These are phyloP conservation scores for Lucilia sericata DNA, from an alignment of 1,140 invertebrate genomes.

Conservation along the genomic window DNA sequence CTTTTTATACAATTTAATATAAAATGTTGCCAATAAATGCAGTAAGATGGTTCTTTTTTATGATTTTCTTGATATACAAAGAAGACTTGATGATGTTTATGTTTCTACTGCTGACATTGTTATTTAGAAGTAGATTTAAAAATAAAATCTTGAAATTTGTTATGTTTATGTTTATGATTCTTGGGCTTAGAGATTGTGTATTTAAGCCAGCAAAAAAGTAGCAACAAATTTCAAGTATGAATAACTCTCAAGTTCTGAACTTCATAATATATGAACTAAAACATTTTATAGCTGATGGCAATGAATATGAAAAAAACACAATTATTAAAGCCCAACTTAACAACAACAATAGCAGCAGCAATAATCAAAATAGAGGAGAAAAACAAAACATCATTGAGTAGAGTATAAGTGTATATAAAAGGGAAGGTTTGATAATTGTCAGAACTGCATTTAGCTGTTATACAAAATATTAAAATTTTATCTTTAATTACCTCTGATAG, in stretches of 20 bases:
- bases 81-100: background rate
- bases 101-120: background rate
- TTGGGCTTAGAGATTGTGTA: background rate
- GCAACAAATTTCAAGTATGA: background rate
- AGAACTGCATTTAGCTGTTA: background rate
- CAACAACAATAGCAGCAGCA: background rate
- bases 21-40: conserved; percentile 20
- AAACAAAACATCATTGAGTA: no score
- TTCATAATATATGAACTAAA: background rate
- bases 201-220: background rate
- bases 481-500: no score
- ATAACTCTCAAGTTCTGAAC: conserved; percentile 11
- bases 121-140: background rate
- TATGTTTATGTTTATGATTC: background rate
- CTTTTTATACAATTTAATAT: background rate
- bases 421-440: background rate
- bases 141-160: conserved; percentile 16
- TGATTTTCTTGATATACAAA: background rate
- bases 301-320: conserved; percentile 3
- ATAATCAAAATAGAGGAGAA: background rate
- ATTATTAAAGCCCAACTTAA: conserved; percentile 24
- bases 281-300: conserved; percentile 6
- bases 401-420: no score
- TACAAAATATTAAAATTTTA: no score
- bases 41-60: background rate